These are phyloP conservation scores for Megaceryle torquata DNA, from an alignment of 2,113 vertebrate species.

Conservation along the genomic window DNA sequence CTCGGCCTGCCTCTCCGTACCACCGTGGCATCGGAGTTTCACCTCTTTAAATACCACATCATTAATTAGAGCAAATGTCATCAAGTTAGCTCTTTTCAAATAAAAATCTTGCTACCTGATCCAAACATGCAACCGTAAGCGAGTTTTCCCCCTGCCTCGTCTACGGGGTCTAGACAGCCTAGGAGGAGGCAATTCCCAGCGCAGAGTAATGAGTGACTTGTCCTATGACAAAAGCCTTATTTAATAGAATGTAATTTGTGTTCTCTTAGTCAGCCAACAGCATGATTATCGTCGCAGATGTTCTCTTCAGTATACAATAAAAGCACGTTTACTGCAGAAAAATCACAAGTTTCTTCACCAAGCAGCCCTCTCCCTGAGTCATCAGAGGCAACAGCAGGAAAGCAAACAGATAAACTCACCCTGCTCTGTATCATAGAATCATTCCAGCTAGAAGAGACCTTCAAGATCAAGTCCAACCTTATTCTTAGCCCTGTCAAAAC, in stretches of 20 bases:
- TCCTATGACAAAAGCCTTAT: background rate
- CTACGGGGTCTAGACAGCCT: background rate
- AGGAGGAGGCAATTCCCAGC: background rate
- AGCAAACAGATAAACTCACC: background rate
- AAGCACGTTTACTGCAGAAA: background rate
- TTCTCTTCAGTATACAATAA: background rate
- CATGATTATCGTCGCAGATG: background rate
- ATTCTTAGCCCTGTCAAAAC: no score
- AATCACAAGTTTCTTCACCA: background rate
- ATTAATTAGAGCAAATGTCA: background rate
- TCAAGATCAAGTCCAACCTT: no score
- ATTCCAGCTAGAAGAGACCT: no score
- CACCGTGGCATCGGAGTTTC: fast-evolving
- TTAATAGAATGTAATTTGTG: background rate
- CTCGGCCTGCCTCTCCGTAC: background rate
- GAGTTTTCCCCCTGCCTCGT: background rate
- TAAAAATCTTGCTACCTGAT: background rate
- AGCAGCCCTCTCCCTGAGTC: background rate
- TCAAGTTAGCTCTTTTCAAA: background rate
- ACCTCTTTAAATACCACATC: background rate
- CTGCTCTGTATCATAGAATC: background rate
- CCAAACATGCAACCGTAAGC: background rate
- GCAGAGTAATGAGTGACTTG: background rate
- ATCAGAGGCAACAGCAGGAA: background rate
- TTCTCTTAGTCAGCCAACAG: background rate